Percentiles rank a stretch among this genome's conserved stretches.
Conservation (phyloP, 2,888 invertebrate genomes). For the Agonopterix arenella region DNA sequence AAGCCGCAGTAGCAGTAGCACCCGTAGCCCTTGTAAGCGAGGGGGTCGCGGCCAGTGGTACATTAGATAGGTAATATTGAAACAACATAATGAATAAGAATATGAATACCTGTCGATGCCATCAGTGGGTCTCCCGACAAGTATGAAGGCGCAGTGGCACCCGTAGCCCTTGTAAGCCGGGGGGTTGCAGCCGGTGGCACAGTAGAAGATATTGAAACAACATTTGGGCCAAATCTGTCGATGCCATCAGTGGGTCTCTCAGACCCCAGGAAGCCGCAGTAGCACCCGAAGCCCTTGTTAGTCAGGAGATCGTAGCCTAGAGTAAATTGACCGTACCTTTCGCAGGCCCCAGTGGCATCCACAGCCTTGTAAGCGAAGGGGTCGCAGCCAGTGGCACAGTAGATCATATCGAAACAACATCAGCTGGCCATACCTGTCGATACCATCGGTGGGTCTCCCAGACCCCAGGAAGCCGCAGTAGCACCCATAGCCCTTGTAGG, state of each 20-base stretch:
- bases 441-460: constrained; percentile 86
- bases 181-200: constrained; percentile 91
- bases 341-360: constrained; percentile 94
- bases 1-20: no score
- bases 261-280: constrained; percentile 90
- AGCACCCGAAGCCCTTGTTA: constrained; percentile 93
- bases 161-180: constrained; percentile 91
- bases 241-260: constrained; percentile 89
- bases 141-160: constrained; percentile 92
- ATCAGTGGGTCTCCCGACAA: constrained; percentile 87
- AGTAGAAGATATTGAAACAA: constrained; percentile 84
- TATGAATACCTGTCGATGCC: constrained; percentile 78
- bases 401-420: constrained; percentile 79
- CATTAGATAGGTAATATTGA: no score
- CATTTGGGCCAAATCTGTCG: constrained; percentile 79
- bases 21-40: no score
- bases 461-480: constrained; percentile 92
- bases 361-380: constrained; percentile 89
- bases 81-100: no score
- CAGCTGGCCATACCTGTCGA: constrained; percentile 80
- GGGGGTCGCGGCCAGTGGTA: no score
- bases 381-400: constrained; percentile 3
- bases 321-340: constrained; percentile 79
- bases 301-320: constrained; percentile 75
- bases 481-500: constrained; percentile 92